These are phyloP conservation scores for Isichthys henryi DNA, from an alignment of 2,113 vertebrate genomes.

Conservation along the genomic window DNA sequence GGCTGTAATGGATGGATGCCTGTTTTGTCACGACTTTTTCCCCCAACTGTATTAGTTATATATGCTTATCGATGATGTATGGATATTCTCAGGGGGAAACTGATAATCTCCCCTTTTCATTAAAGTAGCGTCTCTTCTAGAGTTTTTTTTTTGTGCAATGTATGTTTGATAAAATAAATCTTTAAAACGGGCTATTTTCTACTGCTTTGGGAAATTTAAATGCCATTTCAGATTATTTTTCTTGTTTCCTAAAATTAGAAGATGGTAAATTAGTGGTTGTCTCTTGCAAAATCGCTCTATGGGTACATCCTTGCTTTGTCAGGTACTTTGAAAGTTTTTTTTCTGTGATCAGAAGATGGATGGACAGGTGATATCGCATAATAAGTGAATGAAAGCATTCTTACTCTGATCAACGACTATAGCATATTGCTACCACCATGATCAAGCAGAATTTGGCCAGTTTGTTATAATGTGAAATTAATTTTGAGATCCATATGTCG, in stretches of 20 bases:
- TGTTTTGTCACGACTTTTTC: neutral
- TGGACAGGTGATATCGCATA: neutral
- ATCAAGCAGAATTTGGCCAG: no score
- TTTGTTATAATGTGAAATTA: no score
- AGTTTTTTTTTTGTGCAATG: neutral
- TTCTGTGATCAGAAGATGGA: neutral
- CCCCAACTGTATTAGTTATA: neutral
- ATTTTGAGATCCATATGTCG: no score
- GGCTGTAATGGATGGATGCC: neutral
- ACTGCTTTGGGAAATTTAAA: neutral
- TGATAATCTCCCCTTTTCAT: neutral
- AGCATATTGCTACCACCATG: no score
- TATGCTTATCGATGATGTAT: neutral
- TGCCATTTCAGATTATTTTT: neutral
- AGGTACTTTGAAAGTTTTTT: neutral
- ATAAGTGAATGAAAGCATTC: no score
- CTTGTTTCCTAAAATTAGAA: neutral
- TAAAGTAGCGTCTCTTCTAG: neutral
- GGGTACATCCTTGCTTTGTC: neutral
- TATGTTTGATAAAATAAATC: neutral
- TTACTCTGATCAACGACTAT: no score
- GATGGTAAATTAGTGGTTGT: neutral
- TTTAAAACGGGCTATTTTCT: neutral
- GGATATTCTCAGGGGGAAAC: neutral
- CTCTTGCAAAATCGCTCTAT: no score